These are phyloP conservation scores for Holothuria glaberrima DNA, from an alignment of 35 echinoderm and acorn worm species.

Conservation along the genomic window DNA sequence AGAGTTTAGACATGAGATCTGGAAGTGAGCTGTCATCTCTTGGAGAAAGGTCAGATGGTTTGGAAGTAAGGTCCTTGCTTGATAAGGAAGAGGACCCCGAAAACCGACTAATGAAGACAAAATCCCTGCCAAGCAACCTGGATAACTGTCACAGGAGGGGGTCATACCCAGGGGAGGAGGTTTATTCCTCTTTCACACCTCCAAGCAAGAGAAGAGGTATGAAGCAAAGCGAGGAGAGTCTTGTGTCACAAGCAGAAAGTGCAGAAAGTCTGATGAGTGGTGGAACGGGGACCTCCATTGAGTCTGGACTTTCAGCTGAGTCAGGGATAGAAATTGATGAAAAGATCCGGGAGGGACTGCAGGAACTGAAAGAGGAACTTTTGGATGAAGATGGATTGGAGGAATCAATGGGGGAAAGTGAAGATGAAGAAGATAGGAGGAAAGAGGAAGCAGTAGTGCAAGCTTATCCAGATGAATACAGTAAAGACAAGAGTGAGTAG, in stretches of 20 bases:
- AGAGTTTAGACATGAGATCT: constrained; percentile 54
- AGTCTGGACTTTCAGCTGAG: constrained; percentile 45
- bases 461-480: background rate
- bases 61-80: background rate
- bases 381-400: constrained; percentile 9
- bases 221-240: background rate
- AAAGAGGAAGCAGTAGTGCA: background rate
- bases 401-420: constrained; percentile 10
- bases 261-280: constrained; percentile 53
- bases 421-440: background rate
- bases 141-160: constrained; percentile 40
- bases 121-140: constrained; percentile 40
- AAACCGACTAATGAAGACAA: constrained; percentile 26
- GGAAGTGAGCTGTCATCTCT: constrained; percentile 32
- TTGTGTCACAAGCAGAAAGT: constrained; percentile 46
- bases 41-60: constrained; percentile 28
- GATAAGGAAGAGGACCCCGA: background rate
- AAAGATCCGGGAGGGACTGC: constrained; percentile 9
- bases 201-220: constrained; percentile 26
- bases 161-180: constrained; percentile 9
- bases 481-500: constrained; percentile 18
- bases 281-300: constrained; percentile 24
- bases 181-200: constrained; percentile 23
- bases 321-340: constrained; percentile 54
- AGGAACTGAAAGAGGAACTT: constrained; percentile 35